A percentile compares a stretch with the other conserved stretches of the same genome.
Conservation (phyloP, 2,888 invertebrate species). For the Caenorhabditis plicata region DNA sequence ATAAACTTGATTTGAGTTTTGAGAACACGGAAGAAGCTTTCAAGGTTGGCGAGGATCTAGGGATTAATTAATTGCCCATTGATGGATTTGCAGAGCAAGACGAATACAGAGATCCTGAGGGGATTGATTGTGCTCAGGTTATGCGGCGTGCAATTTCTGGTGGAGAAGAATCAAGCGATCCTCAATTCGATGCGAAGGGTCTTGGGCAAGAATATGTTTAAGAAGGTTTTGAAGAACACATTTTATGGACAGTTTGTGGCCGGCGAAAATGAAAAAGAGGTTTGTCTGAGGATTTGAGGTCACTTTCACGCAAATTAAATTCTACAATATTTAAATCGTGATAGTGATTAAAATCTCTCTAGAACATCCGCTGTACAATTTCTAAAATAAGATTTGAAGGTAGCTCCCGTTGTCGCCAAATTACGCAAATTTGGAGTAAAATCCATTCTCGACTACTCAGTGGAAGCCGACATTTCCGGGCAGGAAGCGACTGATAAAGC, state of each 20-base stretch:
- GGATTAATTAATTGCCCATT: not conserved
- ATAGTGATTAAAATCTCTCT: too few relatives aligned
- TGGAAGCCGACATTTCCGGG: conserved; percentile 86
- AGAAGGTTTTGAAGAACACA: conserved; percentile 79
- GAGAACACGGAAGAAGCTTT: conserved; percentile 63
- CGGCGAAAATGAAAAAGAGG: conserved; percentile 74
- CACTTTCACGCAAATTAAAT: too few relatives aligned
- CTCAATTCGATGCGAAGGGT: conserved; percentile 46
- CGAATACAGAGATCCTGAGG: conserved; percentile 60
- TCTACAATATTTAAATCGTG: too few relatives aligned
- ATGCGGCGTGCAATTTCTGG: conserved; percentile 54
- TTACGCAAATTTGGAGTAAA: conserved; percentile 94
- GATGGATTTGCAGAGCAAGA: conserved; percentile 62
- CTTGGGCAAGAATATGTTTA: conserved; percentile 38
- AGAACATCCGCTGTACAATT: not conserved
- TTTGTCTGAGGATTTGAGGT: conserved; percentile 10
- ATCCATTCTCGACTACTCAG: conserved; percentile 96
- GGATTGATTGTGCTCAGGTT: conserved; percentile 56
- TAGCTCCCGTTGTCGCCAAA: conserved; percentile 81
- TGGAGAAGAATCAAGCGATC: conserved; percentile 58
- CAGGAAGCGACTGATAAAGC: conserved; percentile 86
- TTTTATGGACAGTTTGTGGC: conserved; percentile 99
- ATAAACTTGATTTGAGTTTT: conserved; percentile 56
- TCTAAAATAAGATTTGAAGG: conserved; percentile 22
- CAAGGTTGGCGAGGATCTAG: too few relatives aligned